Evolutionary conservation across 2,113 vertebrate genomes (phyloP), one percentile per base, ranked within the genome.

Genomic region (Gallinago paraguaiae): DNA sequence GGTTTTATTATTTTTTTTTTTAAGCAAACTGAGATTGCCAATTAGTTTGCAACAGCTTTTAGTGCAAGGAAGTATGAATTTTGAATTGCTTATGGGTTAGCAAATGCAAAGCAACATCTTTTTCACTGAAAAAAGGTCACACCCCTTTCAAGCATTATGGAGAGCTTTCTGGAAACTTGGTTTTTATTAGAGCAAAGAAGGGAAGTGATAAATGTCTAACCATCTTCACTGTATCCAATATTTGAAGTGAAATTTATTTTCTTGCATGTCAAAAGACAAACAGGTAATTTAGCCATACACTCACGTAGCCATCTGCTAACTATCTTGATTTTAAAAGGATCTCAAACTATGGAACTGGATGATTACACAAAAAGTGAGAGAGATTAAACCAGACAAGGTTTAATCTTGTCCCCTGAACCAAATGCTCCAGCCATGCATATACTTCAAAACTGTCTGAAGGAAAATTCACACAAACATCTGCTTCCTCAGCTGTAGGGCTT

Each of bases 191-290:
- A 39, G 25, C 15, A 89, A 69, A 76, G 63, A 69, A 45, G 3
- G 28, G 9, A 88, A n/a, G 17, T 53, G 86, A 70, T 74, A 80
- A 75, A 31, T 31, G 17, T 60, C 76, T 75, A 46, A 72, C 46
- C 8, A 63, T 65, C 46, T 64, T 77, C 45, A 75, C 30, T 48
- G 7, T 31, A 60, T 7, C 48, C 37, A 63, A 5, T 88, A 78
- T 67, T 81, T 78, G 30, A 93, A 83, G 45, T 57, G 18, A 93
- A 92, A 75, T 64, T 81, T 80, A 65, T 95, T 93, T 83, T 79
- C 76, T 59, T 67, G n/a, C 51, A 39, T 1, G 0, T 59, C 80
- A n/a, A 37, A 70, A 78, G 90, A 81, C 54, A 69, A 92, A 72
- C 71, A 83, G n/a, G 70, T 51, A 68, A 48, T 76, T 93, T 60